Conservation (phyloP, 1,140 invertebrate species). For the Steinernema feltiae region DNA sequence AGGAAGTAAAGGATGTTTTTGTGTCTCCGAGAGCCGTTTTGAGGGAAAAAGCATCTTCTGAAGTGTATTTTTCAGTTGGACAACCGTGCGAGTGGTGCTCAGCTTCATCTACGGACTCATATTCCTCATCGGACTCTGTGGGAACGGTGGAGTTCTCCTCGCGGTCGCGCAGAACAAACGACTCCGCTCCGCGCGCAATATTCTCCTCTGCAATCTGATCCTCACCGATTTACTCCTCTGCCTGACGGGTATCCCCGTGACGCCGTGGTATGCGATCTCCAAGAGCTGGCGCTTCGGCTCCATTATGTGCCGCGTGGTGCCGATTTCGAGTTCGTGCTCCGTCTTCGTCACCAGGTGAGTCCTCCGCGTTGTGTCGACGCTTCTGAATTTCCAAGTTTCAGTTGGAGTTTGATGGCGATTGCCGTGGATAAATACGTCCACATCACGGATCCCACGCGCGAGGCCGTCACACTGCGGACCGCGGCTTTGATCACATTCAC, state of each 20-base stretch:
- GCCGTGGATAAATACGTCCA: conserved; percentile 55
- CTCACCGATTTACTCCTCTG: conserved; percentile 53
- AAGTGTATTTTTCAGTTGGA: conserved; percentile 34
- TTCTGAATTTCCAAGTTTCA: conserved; percentile 31
- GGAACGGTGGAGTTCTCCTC: conserved; percentile 51
- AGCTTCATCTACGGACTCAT: conserved; percentile 45
- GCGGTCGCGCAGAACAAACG: conserved; percentile 51
- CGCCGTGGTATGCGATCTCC: conserved; percentile 50
- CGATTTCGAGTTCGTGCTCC: conserved; percentile 52
- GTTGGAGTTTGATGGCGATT: conserved; percentile 54
- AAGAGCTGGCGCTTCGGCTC: conserved; percentile 55
- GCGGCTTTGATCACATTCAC: conserved; percentile 41
- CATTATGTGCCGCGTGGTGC: conserved; percentile 54
- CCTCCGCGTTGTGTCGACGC: conserved; percentile 20
- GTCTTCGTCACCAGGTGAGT: conserved; percentile 57
- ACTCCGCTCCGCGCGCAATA: conserved; percentile 55
- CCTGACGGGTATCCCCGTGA: conserved; percentile 53
- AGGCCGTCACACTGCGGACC: conserved; percentile 33
- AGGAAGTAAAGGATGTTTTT: not conserved
- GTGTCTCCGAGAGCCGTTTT: not conserved
- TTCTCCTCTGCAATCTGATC: conserved; percentile 55
- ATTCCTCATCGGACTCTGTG: conserved; percentile 49
- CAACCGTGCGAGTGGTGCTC: conserved; percentile 40
- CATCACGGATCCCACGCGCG: conserved; percentile 40
- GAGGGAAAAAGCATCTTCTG: conserved; percentile 32